A percentile compares a stretch with the other conserved stretches of the same genome.
phyloP scores from a whole-genome alignment of 1,140 invertebrate genomes.

The Caenorhabditis inopinata region DNA sequence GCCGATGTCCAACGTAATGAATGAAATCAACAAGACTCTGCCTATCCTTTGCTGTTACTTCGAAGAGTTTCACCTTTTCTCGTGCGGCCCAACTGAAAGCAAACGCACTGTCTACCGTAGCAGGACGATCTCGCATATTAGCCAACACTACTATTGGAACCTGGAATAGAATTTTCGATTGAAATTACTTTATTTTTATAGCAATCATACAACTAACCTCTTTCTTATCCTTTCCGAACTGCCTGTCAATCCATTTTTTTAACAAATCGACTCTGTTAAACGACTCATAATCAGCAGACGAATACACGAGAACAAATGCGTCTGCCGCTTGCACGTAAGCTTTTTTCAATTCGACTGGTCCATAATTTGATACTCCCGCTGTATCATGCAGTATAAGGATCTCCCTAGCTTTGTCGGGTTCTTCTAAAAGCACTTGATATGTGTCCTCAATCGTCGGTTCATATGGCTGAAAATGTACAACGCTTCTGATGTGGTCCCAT shows the following conservation, averaged over 20 bases:
- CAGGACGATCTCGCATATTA: conserved; percentile 55
- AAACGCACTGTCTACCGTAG: conserved; percentile 56
- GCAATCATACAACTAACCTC: conserved; percentile 42
- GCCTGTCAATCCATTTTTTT: conserved; percentile 62
- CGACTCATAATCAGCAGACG: conserved; percentile 58
- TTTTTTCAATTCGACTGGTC: conserved; percentile 37
- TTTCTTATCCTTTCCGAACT: conserved; percentile 61
- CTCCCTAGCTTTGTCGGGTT: conserved; percentile 49
- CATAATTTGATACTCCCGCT: conserved; percentile 53
- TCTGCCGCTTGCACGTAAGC: conserved; percentile 59
- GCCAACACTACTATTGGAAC: conserved; percentile 60
- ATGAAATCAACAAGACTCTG: conserved; percentile 61
- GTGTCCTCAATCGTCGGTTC: conserved; percentile 65
- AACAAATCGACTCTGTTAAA: conserved; percentile 61
- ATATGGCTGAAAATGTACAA: conserved; percentile 50
- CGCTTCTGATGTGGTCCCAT: neutral
- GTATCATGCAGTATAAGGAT: conserved; percentile 64
- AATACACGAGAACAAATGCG: conserved; percentile 63
- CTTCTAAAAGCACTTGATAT: conserved; percentile 59
- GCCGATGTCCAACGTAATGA: conserved; percentile 55
- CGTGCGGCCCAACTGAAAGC: conserved; percentile 55
- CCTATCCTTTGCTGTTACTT: conserved; percentile 53
- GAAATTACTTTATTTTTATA: neutral
- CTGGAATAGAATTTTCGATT: conserved; percentile 4
- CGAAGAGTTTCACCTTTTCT: conserved; percentile 59